phyloP scores from a whole-genome alignment of 2,113 vertebrate species.

The Bucco capensis region DNA sequence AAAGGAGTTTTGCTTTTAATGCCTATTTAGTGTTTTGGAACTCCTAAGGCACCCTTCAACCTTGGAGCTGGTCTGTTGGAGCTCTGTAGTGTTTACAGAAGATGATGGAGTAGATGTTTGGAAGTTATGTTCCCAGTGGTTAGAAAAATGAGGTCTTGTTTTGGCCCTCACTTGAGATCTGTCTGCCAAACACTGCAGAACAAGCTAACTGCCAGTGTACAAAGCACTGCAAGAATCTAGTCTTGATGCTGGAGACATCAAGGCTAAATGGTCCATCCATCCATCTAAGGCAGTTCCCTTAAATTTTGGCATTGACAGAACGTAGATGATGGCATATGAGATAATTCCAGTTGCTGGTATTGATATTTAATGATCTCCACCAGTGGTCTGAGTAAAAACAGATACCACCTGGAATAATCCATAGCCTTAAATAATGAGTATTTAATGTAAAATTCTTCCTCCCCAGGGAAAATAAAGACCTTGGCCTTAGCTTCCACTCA shows the following conservation, averaged over 20 bases:
- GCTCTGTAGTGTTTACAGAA: background rate
- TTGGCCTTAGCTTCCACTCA: background rate
- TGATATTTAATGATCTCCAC: background rate
- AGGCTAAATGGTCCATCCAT: background rate
- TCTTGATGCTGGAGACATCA: background rate
- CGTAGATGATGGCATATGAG: background rate
- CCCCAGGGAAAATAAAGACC: background rate
- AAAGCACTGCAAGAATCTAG: background rate
- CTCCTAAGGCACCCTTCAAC: background rate
- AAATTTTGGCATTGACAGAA: background rate
- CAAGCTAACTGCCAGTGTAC: background rate
- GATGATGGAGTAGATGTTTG: background rate
- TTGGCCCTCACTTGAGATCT: background rate
- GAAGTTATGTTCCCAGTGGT: background rate
- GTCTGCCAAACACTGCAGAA: background rate
- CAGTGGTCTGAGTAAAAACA: background rate
- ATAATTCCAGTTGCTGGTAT: background rate
- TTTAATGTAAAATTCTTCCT: background rate
- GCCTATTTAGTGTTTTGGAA: background rate
- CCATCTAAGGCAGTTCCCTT: background rate
- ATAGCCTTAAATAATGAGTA: background rate
- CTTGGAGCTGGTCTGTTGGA: background rate
- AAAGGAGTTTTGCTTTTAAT: background rate
- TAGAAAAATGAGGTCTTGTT: background rate
- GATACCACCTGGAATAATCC: background rate